These are phyloP conservation scores for Seladonia tumulorum DNA, from an alignment of 2,888 invertebrate genomes.

Conservation along the genomic window DNA sequence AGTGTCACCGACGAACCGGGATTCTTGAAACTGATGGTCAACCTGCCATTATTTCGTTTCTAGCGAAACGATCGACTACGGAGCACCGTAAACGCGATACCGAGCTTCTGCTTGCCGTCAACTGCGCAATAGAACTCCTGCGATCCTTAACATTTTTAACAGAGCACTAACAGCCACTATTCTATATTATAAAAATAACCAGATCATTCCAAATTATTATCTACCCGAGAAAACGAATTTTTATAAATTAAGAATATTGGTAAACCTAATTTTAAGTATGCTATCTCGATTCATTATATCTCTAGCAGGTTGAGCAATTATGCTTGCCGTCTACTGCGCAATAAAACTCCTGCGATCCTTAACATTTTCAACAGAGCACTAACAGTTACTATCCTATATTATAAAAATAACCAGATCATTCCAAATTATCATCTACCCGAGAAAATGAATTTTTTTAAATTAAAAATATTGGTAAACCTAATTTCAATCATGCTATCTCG, in stretches of 20 bases:
- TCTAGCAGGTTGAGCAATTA: background rate
- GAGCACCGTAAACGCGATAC: background rate
- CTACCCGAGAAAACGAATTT: background rate
- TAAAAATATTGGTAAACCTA: background rate
- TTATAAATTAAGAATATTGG: background rate
- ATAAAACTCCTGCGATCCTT: too few relatives aligned
- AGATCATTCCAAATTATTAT: too few relatives aligned
- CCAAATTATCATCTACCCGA: too few relatives aligned
- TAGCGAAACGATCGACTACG: background rate
- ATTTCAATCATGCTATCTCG: too few relatives aligned
- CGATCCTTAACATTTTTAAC: too few relatives aligned
- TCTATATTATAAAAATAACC: too few relatives aligned
- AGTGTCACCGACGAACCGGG: slow-evolving; percentile 27
- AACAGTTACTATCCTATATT: too few relatives aligned
- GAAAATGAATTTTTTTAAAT: background rate
- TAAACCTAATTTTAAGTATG: background rate
- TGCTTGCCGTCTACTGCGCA: background rate
- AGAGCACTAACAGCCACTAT: too few relatives aligned
- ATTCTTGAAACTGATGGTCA: slow-evolving; percentile 32
- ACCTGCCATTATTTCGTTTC: slow-evolving; percentile 52
- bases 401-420: background rate
- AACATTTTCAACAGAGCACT: too few relatives aligned
- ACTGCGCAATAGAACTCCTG: too few relatives aligned
- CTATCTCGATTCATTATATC: background rate
- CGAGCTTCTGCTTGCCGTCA: too few relatives aligned